Evolutionary conservation across 2,888 invertebrate genomes (phyloP).

Genomic region (Oscheius onirici): DNA sequence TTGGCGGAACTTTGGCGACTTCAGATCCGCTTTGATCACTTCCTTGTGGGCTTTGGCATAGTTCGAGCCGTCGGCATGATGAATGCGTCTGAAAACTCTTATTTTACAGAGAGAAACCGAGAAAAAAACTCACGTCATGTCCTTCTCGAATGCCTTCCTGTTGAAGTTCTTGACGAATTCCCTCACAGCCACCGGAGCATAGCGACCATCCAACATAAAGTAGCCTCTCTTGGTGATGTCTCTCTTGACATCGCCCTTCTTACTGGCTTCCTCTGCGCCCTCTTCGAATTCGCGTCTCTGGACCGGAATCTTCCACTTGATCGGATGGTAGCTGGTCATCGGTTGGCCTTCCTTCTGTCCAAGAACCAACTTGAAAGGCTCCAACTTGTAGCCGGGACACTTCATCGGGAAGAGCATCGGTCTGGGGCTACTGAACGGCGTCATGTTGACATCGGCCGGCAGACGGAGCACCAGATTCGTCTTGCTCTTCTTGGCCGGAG

Average conservation of each 20-base stretch:
- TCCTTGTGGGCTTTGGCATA: constrained; percentile 14
- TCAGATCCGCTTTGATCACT: neutral
- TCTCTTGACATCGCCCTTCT: constrained; percentile 9
- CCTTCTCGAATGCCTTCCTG: constrained; percentile 9
- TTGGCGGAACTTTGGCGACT: neutral
- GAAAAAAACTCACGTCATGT: constrained; percentile 13
- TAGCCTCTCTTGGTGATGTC: constrained; percentile 1
- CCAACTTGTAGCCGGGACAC: constrained; percentile 2
- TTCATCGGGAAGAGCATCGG: neutral
- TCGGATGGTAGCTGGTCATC: neutral
- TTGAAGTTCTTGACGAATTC: neutral
- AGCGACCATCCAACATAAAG: constrained; percentile 1
- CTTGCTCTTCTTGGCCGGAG: neutral
- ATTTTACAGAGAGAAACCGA: neutral
- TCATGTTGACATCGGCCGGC: neutral
- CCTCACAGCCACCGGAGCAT: neutral
- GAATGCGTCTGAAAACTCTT: constrained; percentile 19
- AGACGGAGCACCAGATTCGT: neutral
- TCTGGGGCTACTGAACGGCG: constrained; percentile 3
- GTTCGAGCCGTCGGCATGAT: constrained; percentile 14
- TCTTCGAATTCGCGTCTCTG: neutral
- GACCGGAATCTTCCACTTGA: neutral
- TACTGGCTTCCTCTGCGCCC: neutral
- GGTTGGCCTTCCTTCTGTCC: constrained; percentile 1
- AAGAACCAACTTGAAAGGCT: constrained; percentile 10